phyloP scores from a whole-genome alignment of 2,888 invertebrate species.

The Amiota communis region DNA sequence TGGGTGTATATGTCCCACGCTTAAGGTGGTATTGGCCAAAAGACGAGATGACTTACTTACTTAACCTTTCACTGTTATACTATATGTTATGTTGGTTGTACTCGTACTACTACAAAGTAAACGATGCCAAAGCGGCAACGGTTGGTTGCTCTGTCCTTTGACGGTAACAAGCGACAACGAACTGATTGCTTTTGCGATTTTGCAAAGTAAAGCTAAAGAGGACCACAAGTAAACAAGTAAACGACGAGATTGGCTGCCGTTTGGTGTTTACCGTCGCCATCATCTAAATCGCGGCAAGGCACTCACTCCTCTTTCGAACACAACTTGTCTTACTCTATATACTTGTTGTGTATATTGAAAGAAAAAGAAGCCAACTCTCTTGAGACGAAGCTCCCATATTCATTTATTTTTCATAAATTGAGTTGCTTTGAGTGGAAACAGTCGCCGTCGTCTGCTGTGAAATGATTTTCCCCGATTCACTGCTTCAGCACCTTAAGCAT shows the following conservation, averaged over 20 bases:
- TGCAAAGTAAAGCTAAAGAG: background rate
- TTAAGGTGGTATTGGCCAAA: too few relatives aligned
- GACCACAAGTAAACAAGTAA: background rate
- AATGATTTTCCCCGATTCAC: background rate
- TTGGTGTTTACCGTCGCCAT: background rate
- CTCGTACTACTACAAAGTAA: too few relatives aligned
- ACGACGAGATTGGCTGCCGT: constrained; percentile 6
- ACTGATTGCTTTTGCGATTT: constrained; percentile 9
- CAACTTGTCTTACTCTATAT: too few relatives aligned
- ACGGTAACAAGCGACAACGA: background rate
- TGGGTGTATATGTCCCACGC: too few relatives aligned
- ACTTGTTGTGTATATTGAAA: too few relatives aligned
- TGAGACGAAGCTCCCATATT: background rate
- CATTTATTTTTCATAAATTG: constrained; percentile 25
- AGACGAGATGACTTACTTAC: background rate
- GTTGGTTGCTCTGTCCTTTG: constrained; percentile 5
- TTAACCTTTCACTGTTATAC: constrained; percentile 17
- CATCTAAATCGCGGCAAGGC: too few relatives aligned
- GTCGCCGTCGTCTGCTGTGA: background rate
- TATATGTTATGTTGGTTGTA: too few relatives aligned
- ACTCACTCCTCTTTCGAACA: too few relatives aligned
- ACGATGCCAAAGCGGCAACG: background rate
- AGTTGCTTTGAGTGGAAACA: constrained; percentile 1
- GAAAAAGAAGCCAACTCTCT: too few relatives aligned
- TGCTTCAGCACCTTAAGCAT: too few relatives aligned